Evolutionary conservation across 2,888 invertebrate genomes (phyloP).

Genomic region (Cephus sareptanus): DNA sequence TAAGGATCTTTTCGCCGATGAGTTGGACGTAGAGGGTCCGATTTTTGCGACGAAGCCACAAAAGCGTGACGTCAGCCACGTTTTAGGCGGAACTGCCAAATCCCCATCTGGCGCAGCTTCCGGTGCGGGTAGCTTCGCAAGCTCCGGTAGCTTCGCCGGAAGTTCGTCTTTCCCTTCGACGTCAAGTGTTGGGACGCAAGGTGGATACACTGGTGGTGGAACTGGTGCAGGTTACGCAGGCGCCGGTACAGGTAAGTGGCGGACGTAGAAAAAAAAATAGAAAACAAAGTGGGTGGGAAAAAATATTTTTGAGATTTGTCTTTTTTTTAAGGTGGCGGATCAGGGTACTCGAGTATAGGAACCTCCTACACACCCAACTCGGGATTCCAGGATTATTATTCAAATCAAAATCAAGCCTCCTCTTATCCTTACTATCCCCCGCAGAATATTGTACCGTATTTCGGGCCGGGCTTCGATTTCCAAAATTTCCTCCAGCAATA

Average conservation of each 20-base stretch:
- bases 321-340: not conserved
- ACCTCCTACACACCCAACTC: not conserved
- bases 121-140: constrained; percentile 30
- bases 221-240: constrained; percentile 24
- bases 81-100: constrained; percentile 23
- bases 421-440: not conserved
- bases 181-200: not conserved
- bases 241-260: constrained; percentile 12
- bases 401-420: not conserved
- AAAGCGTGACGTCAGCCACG: constrained; percentile 30
- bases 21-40: constrained; percentile 14
- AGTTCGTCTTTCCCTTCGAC: not conserved
- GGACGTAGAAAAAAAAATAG: not conserved
- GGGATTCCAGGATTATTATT: constrained; percentile 3
- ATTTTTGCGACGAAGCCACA: constrained; percentile 23
- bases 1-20: constrained; percentile 23
- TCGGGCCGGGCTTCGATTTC: constrained; percentile 1
- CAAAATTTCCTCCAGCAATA: constrained; percentile 35
- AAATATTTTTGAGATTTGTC: not conserved
- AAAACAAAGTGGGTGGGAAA: not conserved
- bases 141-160: constrained; percentile 27
- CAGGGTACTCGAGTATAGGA: not conserved
- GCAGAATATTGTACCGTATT: not conserved
- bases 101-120: constrained; percentile 17
- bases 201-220: constrained; percentile 11